Percentiles rank a stretch among this genome's conserved stretches.
Conservation (phyloP, 2,888 invertebrate genomes). For the Dendrolimus houi region DNA sequence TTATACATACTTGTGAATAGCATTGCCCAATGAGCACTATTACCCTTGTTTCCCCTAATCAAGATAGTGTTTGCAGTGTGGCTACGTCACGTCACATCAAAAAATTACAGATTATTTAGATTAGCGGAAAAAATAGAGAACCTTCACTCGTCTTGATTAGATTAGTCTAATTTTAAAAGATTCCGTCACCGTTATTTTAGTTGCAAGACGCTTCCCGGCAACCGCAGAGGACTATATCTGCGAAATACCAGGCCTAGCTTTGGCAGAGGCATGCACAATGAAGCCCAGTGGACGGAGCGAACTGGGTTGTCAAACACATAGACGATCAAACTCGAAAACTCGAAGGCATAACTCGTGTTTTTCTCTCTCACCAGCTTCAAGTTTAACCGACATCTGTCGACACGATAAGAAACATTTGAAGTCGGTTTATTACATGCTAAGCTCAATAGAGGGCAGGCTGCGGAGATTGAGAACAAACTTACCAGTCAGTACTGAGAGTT, state of each 20-base stretch:
- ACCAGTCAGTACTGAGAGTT: constrained; percentile 1
- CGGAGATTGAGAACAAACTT: constrained; percentile 40
- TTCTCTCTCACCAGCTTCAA: constrained; percentile 26
- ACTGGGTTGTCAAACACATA: constrained; percentile 34
- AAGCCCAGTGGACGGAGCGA: constrained; percentile 42
- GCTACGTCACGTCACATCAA: no score
- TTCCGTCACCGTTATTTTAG: not conserved
- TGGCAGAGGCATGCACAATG: constrained; percentile 41
- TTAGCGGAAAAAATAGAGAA: no score
- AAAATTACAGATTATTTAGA: no score
- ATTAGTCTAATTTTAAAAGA: no score
- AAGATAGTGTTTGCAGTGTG: no score
- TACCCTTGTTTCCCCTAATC: no score
- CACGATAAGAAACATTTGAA: constrained; percentile 42
- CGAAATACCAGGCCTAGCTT: constrained; percentile 5
- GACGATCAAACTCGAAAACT: constrained; percentile 2
- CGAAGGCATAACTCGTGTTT: not conserved
- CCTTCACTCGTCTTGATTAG: no score
- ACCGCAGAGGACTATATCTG: constrained; percentile 16
- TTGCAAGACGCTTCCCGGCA: constrained; percentile 32
- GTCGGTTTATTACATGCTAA: constrained; percentile 43
- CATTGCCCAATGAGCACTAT: no score
- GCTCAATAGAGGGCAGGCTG: constrained; percentile 56
- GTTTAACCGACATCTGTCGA: constrained; percentile 39
- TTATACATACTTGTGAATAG: no score